A percentile compares a stretch with the other conserved stretches of the same genome.
Evolutionary conservation across 2,113 vertebrate genomes (phyloP).

Genomic region (Parotia lawesii): DNA sequence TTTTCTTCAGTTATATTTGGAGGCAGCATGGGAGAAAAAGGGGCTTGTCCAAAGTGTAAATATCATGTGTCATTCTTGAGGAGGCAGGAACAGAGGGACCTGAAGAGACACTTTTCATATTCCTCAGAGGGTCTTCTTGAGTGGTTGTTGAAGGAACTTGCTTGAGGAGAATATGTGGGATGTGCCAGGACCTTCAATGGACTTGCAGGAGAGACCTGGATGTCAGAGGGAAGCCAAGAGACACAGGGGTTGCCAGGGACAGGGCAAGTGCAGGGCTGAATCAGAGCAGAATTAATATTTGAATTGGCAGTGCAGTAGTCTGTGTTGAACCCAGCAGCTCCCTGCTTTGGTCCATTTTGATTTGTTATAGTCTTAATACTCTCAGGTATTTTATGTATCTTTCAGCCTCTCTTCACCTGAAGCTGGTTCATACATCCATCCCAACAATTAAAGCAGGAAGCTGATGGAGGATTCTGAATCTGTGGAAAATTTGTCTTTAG

Average conservation of each 20-base stretch:
- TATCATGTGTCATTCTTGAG: background rate
- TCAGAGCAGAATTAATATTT: background rate
- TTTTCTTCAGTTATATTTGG: background rate
- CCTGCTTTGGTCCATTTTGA: background rate
- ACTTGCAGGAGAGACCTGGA: background rate
- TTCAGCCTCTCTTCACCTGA: background rate
- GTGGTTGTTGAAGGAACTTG: background rate
- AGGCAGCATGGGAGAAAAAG: background rate
- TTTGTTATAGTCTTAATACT: background rate
- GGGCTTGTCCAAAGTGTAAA: background rate
- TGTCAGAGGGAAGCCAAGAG: background rate
- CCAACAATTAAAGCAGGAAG: background rate
- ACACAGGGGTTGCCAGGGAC: background rate
- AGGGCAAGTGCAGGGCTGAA: background rate
- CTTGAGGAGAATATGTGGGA: rapidly evolving
- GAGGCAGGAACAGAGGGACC: background rate
- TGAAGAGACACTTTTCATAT: background rate
- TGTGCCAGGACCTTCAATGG: background rate
- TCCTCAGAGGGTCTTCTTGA: background rate
- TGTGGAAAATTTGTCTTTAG: background rate
- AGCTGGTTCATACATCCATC: background rate
- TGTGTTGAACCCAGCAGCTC: background rate
- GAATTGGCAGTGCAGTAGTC: background rate
- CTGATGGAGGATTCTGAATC: background rate
- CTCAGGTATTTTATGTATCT: background rate